Percentiles rank a stretch among this genome's conserved stretches.
These are phyloP conservation scores for Trachymyrmex cornetzi DNA, from an alignment of 1,140 invertebrate genomes.

Conservation along the genomic window DNA sequence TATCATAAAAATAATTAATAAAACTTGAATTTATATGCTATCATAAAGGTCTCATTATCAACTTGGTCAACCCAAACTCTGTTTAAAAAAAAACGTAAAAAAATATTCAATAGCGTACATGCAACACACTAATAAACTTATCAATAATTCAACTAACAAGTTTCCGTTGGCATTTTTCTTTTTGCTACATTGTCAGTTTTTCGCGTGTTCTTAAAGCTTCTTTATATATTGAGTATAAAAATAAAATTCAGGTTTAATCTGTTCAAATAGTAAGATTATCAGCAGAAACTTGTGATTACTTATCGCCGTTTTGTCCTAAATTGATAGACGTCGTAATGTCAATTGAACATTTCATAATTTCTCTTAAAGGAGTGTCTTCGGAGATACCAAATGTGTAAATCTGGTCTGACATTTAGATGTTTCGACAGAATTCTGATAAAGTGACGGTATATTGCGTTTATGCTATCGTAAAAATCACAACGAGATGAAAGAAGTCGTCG, in stretches of 20 bases:
- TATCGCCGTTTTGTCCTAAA: not conserved
- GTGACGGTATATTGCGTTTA: too few species aligned
- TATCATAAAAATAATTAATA: not conserved
- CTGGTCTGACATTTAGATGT: not conserved
- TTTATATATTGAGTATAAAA: not conserved
- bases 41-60: not conserved
- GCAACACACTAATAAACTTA: not conserved
- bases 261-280: not conserved
- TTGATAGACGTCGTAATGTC: not conserved
- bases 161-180: not conserved
- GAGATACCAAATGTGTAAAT: not conserved
- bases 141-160: conserved; percentile 19
- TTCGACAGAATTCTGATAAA: not conserved
- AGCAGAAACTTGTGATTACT: not conserved
- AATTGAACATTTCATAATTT: not conserved
- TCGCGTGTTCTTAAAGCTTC: not conserved
- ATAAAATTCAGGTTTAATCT: not conserved
- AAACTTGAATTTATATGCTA: not conserved
- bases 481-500: not conserved
- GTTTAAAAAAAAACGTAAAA: not conserved
- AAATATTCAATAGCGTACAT: not conserved
- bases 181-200: not conserved
- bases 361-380: not conserved
- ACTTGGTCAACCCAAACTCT: not conserved
- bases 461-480: not conserved